A percentile compares a stretch with the other conserved stretches of the same genome.
These are phyloP conservation scores for Coryphaenoides rupestris DNA, from an alignment of 2,113 vertebrate genomes.

Conservation along the genomic window DNA sequence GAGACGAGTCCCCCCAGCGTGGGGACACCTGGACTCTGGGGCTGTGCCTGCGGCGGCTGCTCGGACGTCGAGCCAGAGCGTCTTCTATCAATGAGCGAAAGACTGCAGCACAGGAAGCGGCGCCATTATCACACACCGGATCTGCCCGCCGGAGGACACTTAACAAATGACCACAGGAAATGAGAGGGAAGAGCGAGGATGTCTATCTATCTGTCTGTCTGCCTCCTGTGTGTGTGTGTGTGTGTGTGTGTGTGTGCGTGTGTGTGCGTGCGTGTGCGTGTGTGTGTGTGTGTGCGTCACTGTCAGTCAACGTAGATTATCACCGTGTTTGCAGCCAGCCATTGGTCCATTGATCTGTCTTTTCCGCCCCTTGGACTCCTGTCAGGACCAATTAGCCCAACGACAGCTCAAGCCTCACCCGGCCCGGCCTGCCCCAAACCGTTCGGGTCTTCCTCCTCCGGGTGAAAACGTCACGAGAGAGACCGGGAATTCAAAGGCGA, in stretches of 20 bases:
- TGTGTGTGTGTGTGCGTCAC: not conserved
- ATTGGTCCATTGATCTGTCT: no score
- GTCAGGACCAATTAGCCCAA: no score
- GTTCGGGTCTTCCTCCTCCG: no score
- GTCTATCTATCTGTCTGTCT: not conserved
- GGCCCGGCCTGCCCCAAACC: no score
- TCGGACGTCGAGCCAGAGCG: not conserved
- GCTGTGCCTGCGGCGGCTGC: not conserved
- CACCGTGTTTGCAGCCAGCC: no score
- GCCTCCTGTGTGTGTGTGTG: not conserved
- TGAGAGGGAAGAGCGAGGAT: not conserved
- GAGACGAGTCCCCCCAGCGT: no score
- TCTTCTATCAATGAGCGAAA: not conserved
- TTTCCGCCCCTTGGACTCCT: no score
- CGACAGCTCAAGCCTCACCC: no score
- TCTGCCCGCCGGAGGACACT: conserved; percentile 2
- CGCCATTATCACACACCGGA: conserved; percentile 12
- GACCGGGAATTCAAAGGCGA: no score
- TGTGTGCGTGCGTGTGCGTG: not conserved
- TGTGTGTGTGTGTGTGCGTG: no score
- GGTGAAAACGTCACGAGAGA: no score
- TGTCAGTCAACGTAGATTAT: not conserved
- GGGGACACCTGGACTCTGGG: not conserved
- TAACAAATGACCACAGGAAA: conserved; percentile 1
- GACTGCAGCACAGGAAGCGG: conserved; percentile 8